A percentile compares a stretch with the other conserved stretches of the same genome.
These are phyloP conservation scores for Ips typographus DNA, from an alignment of 1,140 invertebrate genomes.

Conservation along the genomic window DNA sequence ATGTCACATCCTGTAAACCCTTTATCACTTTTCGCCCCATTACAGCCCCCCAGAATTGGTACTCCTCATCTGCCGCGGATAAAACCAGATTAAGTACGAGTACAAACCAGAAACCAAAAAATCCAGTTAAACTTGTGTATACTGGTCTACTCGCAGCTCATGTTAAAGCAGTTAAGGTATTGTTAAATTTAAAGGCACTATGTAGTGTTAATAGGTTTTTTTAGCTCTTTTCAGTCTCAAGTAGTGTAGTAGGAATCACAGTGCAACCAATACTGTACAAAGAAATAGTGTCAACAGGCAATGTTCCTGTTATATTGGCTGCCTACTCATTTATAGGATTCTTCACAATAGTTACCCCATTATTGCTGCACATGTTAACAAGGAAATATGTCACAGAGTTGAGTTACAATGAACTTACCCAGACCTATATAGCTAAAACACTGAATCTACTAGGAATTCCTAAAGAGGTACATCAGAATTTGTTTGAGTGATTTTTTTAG, in stretches of 20 bases:
- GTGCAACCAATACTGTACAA: slow-evolving; percentile 73
- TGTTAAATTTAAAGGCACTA: neutral
- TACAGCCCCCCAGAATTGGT: neutral
- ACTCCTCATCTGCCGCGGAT: neutral
- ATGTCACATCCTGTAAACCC: neutral
- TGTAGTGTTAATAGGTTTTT: neutral
- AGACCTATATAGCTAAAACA: slow-evolving; percentile 70
- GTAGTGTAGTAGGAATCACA: slow-evolving; percentile 67
- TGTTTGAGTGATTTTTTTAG: slow-evolving; percentile 1
- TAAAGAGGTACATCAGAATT: slow-evolving; percentile 60
- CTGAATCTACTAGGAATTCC: slow-evolving; percentile 66
- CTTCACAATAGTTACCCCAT: slow-evolving; percentile 80
- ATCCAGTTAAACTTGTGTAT: slow-evolving; percentile 41
- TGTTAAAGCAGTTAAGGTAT: slow-evolving; percentile 70
- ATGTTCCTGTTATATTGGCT: slow-evolving; percentile 59
- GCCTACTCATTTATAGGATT: slow-evolving; percentile 69
- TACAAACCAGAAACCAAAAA: slow-evolving; percentile 16
- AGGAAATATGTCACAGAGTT: slow-evolving; percentile 84
- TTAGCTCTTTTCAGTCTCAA: slow-evolving; percentile 71
- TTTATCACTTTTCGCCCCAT: neutral
- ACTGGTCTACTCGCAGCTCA: slow-evolving; percentile 64
- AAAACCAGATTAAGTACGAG: neutral
- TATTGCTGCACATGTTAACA: slow-evolving; percentile 78
- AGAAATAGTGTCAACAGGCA: slow-evolving; percentile 59
- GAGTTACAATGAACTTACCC: slow-evolving; percentile 64